phyloP scores from a whole-genome alignment of 2,113 vertebrate genomes.

The Aspiorhynchus laticeps region DNA sequence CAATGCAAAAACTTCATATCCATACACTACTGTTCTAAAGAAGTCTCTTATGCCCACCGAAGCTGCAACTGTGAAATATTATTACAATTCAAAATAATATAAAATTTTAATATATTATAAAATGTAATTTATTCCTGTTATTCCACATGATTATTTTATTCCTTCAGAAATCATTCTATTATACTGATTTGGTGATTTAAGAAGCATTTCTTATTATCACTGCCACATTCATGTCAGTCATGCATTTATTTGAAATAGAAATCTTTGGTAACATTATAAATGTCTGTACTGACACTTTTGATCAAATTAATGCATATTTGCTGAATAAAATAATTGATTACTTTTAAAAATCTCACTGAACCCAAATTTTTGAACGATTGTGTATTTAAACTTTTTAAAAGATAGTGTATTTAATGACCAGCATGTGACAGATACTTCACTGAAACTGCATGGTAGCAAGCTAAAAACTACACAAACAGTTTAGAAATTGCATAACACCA shows the following conservation, averaged over 20 bases:
- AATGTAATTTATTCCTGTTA: not conserved
- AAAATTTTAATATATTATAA: not conserved
- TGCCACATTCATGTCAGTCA: not conserved
- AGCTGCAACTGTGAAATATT: not conserved
- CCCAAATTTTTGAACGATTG: not conserved
- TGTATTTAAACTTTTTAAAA: not conserved
- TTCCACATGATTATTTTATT: not conserved
- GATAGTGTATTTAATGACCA: not conserved
- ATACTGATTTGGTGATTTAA: not conserved
- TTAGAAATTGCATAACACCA: not conserved
- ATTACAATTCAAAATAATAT: not conserved
- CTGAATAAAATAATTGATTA: not conserved
- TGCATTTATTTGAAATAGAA: not conserved
- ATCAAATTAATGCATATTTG: not conserved
- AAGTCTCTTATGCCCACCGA: not conserved
- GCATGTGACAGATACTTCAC: not conserved
- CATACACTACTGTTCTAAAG: not conserved
- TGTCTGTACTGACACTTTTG: too few relatives aligned
- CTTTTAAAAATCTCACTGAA: not conserved
- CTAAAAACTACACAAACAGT: not conserved
- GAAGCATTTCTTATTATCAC: not conserved
- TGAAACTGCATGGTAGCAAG: not conserved
- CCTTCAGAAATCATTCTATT: not conserved
- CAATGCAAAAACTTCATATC: not conserved
- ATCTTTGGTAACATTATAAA: too few relatives aligned